Conservation (phyloP, 2,113 vertebrate species). For the Theristicus caerulescens region DNA sequence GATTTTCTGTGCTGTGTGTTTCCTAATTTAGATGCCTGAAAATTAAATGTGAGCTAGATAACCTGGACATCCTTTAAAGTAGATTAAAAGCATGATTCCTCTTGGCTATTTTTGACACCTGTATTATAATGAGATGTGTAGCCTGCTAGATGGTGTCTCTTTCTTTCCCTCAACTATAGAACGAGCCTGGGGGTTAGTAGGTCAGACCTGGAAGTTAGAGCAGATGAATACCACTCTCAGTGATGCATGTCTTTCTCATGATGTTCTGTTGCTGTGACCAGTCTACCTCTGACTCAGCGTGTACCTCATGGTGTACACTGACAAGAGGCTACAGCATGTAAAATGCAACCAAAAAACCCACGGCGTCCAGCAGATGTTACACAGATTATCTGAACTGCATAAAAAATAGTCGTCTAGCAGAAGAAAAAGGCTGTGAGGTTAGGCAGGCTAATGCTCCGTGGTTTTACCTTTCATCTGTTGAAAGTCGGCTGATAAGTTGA, state of each 20-base stretch:
- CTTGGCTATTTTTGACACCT: background rate
- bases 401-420: background rate
- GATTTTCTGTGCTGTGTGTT: background rate
- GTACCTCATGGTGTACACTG: background rate
- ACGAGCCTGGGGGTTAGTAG: background rate
- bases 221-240: background rate
- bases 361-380: background rate
- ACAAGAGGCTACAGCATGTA: background rate
- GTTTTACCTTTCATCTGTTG: background rate
- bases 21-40: background rate
- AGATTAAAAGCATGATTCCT: slow-evolving; percentile 2
- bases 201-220: background rate
- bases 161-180: background rate
- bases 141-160: background rate
- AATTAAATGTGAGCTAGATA: background rate
- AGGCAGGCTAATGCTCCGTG: background rate
- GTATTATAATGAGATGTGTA: background rate
- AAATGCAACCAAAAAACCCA: background rate
- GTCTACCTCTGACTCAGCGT: background rate
- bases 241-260: background rate
- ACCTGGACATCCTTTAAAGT: background rate
- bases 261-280: background rate
- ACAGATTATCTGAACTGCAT: background rate
- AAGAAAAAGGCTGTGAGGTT: background rate
- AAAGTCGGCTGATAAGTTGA: background rate